A percentile compares a stretch with the other conserved stretches of the same genome.
These are phyloP conservation scores for Echinops telfairi DNA, from an alignment of 2,113 vertebrate species.

Conservation along the genomic window DNA sequence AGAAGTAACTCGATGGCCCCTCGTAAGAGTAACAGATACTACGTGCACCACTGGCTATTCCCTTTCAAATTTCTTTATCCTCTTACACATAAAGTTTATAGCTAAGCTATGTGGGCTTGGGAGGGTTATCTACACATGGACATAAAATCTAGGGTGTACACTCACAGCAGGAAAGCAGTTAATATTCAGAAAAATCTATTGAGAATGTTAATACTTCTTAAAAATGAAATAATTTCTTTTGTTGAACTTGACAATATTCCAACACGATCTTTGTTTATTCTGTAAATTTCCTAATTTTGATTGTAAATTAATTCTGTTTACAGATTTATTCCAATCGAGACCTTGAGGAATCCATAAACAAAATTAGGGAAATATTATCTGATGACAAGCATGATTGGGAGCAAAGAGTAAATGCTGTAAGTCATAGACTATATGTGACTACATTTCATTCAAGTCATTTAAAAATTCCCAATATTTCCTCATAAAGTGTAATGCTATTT, in stretches of 20 bases:
- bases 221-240: constrained; percentile 23
- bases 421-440: constrained; percentile 54
- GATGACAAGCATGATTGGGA: constrained; percentile 99
- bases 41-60: background rate
- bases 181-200: background rate
- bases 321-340: constrained; percentile 98
- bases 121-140: background rate
- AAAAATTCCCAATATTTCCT: background rate
- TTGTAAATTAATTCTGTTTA: constrained; percentile 74
- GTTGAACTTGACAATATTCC: background rate
- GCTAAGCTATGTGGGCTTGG: background rate
- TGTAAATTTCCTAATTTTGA: constrained; percentile 31
- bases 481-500: background rate
- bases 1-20: too few species aligned
- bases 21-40: background rate
- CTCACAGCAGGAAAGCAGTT: background rate
- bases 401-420: constrained; percentile 95
- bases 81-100: background rate
- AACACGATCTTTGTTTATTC: constrained; percentile 56
- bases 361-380: constrained; percentile 95
- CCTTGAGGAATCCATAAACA: constrained; percentile 96
- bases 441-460: background rate
- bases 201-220: background rate
- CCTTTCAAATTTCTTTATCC: background rate
- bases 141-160: background rate